Evolutionary conservation across 2,113 vertebrate species (phyloP).

Genomic region (Percopsis transmontana): DNA sequence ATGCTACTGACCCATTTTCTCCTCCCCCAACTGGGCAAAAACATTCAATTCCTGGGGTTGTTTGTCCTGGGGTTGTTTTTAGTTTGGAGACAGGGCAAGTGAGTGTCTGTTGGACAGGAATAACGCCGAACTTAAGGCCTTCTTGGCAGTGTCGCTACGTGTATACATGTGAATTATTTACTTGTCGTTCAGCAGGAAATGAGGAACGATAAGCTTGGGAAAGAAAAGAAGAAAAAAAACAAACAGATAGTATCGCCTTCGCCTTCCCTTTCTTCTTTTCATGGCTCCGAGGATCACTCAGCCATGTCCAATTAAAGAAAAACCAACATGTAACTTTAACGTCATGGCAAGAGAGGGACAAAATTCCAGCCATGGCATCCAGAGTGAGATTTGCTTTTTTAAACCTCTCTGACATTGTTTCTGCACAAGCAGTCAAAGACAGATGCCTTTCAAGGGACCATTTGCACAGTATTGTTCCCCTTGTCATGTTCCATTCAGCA

Average conservation of each 20-base stretch:
- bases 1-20: constrained; percentile 41
- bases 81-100: constrained; percentile 43
- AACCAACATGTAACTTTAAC: constrained; percentile 8
- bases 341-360: neutral
- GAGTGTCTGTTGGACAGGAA: constrained; percentile 41
- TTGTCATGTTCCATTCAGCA: neutral
- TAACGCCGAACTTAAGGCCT: constrained; percentile 58
- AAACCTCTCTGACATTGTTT: neutral
- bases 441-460: neutral
- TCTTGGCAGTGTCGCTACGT: constrained; percentile 55
- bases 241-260: constrained; percentile 66
- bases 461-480: neutral
- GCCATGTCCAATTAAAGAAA: constrained; percentile 9
- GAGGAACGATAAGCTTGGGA: constrained; percentile 77
- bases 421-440: neutral
- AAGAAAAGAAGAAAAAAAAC: constrained; percentile 72
- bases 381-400: neutral
- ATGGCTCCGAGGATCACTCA: constrained; percentile 18
- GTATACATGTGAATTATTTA: constrained; percentile 73
- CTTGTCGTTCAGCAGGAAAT: constrained; percentile 75
- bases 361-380: neutral
- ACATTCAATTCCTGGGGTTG: constrained; percentile 46
- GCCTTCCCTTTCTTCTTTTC: constrained; percentile 24
- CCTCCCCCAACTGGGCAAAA: constrained; percentile 7
- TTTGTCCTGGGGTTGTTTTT: constrained; percentile 52